Conservation (phyloP, 2,888 invertebrate species). For the Pyralis farinalis region DNA sequence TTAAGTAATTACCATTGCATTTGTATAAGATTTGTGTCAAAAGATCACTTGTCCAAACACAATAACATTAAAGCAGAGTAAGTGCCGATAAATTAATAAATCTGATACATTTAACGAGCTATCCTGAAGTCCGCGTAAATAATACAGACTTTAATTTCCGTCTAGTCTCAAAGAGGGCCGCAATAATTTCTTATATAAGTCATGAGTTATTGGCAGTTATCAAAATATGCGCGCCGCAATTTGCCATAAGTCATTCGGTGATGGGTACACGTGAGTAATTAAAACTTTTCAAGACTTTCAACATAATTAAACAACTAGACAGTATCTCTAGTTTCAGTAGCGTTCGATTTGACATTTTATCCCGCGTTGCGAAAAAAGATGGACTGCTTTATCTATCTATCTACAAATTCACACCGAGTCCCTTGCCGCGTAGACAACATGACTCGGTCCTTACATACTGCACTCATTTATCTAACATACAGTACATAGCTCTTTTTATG, state of each 20-base stretch:
- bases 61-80: neutral
- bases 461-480: too few species aligned
- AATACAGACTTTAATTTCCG: neutral
- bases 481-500: too few species aligned
- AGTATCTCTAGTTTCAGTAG: neutral
- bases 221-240: conserved; percentile 30
- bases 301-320: neutral
- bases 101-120: neutral
- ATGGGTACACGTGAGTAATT: conserved; percentile 56
- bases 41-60: too few species aligned
- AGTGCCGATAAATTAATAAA: neutral
- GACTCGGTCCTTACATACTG: too few species aligned
- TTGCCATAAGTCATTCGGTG: conserved; percentile 57
- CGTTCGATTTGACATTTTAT: neutral
- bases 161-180: neutral
- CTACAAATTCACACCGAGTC: too few species aligned
- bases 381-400: too few species aligned
- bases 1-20: too few species aligned
- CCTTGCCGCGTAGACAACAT: too few species aligned
- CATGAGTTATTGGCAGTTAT: neutral
- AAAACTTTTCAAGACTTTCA: conserved; percentile 21
- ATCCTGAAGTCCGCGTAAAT: neutral
- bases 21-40: too few species aligned
- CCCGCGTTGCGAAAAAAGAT: too few species aligned
- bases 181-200: neutral